Evolutionary conservation across 2,113 vertebrate genomes (phyloP), one percentile per base, ranked within the genome.

Genomic region (Zapus hudsonius): DNA sequence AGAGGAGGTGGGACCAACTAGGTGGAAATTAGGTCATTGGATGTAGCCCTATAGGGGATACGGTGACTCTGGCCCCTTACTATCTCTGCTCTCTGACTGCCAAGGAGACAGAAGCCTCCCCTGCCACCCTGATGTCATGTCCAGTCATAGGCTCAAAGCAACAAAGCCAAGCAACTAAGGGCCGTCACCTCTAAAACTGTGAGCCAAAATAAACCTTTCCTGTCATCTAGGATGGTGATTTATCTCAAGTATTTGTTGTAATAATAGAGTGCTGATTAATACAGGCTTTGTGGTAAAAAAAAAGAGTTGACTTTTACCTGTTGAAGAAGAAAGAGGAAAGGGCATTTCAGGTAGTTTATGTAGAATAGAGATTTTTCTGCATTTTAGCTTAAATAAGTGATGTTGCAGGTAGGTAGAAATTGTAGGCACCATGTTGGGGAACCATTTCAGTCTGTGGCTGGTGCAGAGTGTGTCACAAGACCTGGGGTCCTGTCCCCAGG

Each of bases 381-480:
- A 23, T 72, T 63, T 61, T 52, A 61, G 4, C 19, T 10, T 44
- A 89, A 52, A 36, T 7, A 59, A 44, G 20, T 12, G 31, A 66
- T 72, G 75, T 29, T n/a, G 11, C 20, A 38, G 78, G 10, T 44
- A 75, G 12, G 38, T 44, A 75, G 12, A n/a, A 85, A 75, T 83
- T 57, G 13, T 15, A 70, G 29, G 36, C 9, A 25, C 40, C 42
- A 17, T 76, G 25, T 47, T 16, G 61, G 23, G 33, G 6, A 3
- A 4, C 67, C 42, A 7, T 36, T 40, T 12, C 20, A 33, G 17
- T 27, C 5, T 22, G 3, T 36, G 44, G 25, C 2, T 7, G 23
- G 36, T 0, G 0, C 31, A 33, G 2, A 70, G 36, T 67, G 23
- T 63, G 16, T 40, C 2, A 0, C 4, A 20, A 16, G 15, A 36